Evolutionary conservation across 2,797 vertebrate species (phyloP).

Genomic region (Hoplostethus mediterraneus): DNA sequence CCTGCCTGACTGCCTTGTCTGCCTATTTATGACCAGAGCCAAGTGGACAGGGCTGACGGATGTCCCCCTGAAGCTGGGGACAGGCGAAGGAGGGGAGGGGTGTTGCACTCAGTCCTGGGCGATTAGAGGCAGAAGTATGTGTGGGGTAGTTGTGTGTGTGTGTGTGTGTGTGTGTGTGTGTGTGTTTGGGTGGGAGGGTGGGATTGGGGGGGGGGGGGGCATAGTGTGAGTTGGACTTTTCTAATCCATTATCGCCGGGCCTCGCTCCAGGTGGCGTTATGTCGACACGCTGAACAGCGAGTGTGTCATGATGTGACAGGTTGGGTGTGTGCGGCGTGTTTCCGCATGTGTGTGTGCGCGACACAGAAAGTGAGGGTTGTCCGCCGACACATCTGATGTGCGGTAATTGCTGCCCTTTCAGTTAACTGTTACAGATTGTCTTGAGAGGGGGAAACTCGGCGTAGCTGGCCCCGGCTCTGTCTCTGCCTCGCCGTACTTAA

Average conservation of each 20-base stretch:
- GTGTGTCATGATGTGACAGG: constrained; percentile 77
- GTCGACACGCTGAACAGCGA: constrained; percentile 69
- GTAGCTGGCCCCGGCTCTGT: neutral
- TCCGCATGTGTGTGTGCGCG: constrained; percentile 34
- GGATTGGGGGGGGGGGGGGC: constrained; percentile 35
- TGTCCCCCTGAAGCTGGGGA: constrained; percentile 69
- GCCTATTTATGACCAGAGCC: constrained; percentile 76
- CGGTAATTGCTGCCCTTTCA: constrained; percentile 79
- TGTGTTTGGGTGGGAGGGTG: constrained; percentile 18
- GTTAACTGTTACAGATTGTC: constrained; percentile 72
- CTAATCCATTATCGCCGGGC: constrained; percentile 80
- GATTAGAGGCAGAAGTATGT: constrained; percentile 62
- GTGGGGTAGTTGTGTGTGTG: constrained; percentile 27
- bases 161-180: constrained; percentile 34
- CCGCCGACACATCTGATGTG: constrained; percentile 72
- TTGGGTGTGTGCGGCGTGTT: constrained; percentile 10
- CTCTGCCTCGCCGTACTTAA: constrained; percentile 48
- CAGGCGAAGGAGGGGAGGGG: constrained; percentile 44
- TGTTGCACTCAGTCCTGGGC: constrained; percentile 50
- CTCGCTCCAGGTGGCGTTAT: constrained; percentile 78
- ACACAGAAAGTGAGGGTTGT: constrained; percentile 30
- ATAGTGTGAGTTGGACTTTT: constrained; percentile 76
- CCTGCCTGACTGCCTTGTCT: constrained; percentile 62
- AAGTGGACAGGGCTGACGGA: constrained; percentile 79
- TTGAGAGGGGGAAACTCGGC: constrained; percentile 52